Conservation (phyloP, 1,140 invertebrate genomes). For the Brevipalpus yothersi region DNA sequence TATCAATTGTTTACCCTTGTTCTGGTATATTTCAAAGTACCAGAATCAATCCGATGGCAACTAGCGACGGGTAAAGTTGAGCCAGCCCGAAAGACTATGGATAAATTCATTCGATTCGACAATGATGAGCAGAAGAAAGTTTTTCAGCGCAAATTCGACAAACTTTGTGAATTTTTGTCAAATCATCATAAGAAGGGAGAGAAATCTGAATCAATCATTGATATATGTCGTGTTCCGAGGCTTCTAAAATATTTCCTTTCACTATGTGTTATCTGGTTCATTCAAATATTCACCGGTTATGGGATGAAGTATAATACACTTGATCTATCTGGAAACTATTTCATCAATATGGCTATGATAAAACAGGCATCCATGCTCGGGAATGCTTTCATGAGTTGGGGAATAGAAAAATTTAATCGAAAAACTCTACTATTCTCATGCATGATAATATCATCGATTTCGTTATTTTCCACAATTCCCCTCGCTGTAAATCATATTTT, state of each 20-base stretch:
- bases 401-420: background rate
- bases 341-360: slow-evolving; percentile 23
- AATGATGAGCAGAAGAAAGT: too few species aligned
- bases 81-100: slow-evolving; percentile 1
- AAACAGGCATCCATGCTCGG: slow-evolving; percentile 47
- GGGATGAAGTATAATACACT: background rate
- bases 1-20: background rate
- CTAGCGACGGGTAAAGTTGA: background rate
- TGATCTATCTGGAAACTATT: background rate
- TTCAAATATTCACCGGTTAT: slow-evolving; percentile 22
- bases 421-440: background rate
- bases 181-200: background rate
- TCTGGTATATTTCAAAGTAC: background rate
- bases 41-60: slow-evolving; percentile 10
- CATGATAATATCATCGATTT: background rate
- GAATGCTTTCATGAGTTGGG: slow-evolving; percentile 23
- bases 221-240: slow-evolving; percentile 8
- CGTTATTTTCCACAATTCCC: background rate
- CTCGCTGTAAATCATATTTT: slow-evolving; percentile 15
- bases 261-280: slow-evolving; percentile 18
- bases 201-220: slow-evolving; percentile 1
- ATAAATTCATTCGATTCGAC: background rate
- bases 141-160: background rate
- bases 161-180: background rate
- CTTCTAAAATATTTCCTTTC: slow-evolving; percentile 9